Percentiles rank a stretch among this genome's conserved stretches.
These are phyloP conservation scores for honey bee (Apis mellifera) DNA, from an alignment of 1,140 invertebrate species.

Conservation along the genomic window DNA sequence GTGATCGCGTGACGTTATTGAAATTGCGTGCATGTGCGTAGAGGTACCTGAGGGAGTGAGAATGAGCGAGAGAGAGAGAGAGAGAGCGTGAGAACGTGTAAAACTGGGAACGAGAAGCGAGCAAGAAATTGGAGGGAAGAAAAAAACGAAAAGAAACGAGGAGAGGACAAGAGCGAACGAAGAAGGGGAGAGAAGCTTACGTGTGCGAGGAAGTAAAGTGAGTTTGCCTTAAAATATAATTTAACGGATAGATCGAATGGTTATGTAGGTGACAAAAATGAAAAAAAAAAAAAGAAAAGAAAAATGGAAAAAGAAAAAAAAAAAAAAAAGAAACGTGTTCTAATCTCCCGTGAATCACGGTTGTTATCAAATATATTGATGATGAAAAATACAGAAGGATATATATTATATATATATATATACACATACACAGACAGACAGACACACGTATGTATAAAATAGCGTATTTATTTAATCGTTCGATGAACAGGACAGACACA, in stretches of 20 bases:
- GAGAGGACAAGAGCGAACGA: not conserved
- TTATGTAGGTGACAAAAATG: conserved; percentile 3
- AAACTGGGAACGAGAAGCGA: not conserved
- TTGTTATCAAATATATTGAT: conserved; percentile 19
- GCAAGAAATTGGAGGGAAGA: no score
- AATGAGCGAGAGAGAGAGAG: not conserved
- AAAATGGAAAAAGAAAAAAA: conserved; percentile 42
- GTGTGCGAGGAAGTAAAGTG: conserved; percentile 46
- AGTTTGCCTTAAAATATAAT: conserved; percentile 70
- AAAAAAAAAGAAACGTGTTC: conserved; percentile 40
- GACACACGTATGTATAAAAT: conserved; percentile 55
- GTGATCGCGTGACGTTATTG: conserved; percentile 54
- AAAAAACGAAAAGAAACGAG: not conserved
- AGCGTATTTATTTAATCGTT: conserved; percentile 70
- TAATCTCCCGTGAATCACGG: conserved; percentile 55
- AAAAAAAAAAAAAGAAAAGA: not conserved
- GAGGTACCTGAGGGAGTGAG: not conserved
- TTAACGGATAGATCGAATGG: conserved; percentile 42
- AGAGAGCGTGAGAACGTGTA: not conserved
- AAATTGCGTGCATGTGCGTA: conserved; percentile 50
- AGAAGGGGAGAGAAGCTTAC: not conserved
- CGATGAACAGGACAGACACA: not conserved
- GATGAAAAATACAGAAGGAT: not conserved
- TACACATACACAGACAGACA: conserved; percentile 22
- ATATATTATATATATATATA: conserved; percentile 25